Conservation (phyloP, 2,888 invertebrate species). For the Scelioninae gen. 1 region DNA sequence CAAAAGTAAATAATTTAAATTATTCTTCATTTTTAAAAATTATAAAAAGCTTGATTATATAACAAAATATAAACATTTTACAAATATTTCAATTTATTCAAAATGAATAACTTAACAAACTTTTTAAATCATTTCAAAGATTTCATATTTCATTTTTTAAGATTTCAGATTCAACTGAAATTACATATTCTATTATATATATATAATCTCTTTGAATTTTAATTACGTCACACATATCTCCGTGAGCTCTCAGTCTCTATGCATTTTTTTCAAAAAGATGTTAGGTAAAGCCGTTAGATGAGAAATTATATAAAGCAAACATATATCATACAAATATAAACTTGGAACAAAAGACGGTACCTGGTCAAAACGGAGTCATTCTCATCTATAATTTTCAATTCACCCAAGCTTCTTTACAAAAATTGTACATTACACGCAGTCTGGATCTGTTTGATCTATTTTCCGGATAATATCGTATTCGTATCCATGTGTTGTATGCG, state of each 20-base stretch:
- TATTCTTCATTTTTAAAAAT: no score
- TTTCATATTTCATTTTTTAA: no score
- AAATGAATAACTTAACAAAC: no score
- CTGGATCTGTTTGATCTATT: constrained; percentile 51
- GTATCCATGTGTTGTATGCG: constrained; percentile 30
- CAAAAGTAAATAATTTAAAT: no score
- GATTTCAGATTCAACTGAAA: no score
- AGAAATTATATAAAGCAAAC: constrained; percentile 8
- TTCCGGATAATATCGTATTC: constrained; percentile 30
- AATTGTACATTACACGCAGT: constrained; percentile 28
- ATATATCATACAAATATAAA: background rate
- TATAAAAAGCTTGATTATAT: no score
- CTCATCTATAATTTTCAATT: constrained; percentile 25
- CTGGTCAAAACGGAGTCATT: background rate
- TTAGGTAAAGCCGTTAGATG: background rate
- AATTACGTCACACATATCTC: background rate
- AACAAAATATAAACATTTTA: no score
- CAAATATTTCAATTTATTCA: no score
- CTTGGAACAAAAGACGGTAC: constrained; percentile 1
- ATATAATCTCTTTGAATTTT: no score
- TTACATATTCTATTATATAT: no score
- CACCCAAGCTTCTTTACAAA: constrained; percentile 42
- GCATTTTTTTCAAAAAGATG: background rate
- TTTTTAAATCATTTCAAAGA: no score
- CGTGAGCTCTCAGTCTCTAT: background rate